Percentiles rank a stretch among this genome's conserved stretches.
Conservation (phyloP, 2,113 vertebrate genomes). For the Illadopsis cleaveri region DNA sequence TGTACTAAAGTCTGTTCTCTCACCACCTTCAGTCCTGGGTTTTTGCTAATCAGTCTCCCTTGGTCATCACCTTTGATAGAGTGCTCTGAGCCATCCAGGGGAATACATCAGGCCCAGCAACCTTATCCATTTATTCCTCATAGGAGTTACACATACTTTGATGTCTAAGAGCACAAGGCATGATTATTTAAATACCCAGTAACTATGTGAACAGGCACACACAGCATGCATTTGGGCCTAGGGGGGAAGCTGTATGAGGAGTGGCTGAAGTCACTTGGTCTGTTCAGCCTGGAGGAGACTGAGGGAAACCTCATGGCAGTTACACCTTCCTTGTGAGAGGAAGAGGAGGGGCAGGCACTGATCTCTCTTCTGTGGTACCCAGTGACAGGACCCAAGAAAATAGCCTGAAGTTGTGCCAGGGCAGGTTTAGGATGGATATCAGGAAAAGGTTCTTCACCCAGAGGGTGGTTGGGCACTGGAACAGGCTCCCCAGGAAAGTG, state of each 20-base stretch:
- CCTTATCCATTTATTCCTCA: not conserved
- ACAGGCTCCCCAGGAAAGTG: not conserved
- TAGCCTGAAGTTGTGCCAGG: not conserved
- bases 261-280: not conserved
- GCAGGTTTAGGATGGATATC: fast-evolving
- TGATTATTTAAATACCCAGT: not conserved
- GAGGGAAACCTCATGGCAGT: not conserved
- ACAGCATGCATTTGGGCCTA: not conserved
- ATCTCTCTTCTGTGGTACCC: not conserved
- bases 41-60: not conserved
- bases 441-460: not conserved
- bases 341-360: not conserved
- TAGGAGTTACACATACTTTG: fast-evolving
- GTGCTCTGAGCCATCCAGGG: not conserved
- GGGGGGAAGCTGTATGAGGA: not conserved
- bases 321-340: fast-evolving
- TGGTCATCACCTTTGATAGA: not conserved
- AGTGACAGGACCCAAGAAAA: fast-evolving
- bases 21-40: not conserved
- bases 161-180: not conserved
- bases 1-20: not conserved
- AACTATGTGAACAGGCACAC: not conserved
- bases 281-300: not conserved
- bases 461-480: not conserved
- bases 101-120: not conserved